These are phyloP conservation scores for Pomatorhinus ruficollis DNA, from an alignment of 2,113 vertebrate genomes.

Conservation along the genomic window DNA sequence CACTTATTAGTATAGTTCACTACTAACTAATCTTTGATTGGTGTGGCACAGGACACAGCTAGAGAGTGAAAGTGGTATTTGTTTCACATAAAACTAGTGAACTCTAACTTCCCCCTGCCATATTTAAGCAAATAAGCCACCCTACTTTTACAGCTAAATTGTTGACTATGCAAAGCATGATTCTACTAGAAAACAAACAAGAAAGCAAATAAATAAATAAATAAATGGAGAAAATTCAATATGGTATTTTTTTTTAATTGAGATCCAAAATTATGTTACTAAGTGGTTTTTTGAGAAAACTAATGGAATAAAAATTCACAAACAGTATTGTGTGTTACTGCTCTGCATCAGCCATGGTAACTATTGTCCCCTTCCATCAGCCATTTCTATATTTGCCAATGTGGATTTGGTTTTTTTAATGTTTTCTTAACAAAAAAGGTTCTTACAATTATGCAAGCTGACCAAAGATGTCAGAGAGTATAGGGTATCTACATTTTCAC, in stretches of 20 bases:
- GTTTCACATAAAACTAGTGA: background rate
- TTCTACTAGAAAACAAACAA: background rate
- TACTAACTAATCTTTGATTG: background rate
- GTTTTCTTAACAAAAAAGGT: background rate
- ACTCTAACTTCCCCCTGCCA: background rate
- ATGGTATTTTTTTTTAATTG: rapidly evolving
- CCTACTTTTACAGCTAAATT: background rate
- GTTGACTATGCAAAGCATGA: background rate
- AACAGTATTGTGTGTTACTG: background rate
- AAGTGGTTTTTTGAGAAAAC: background rate
- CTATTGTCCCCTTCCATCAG: background rate
- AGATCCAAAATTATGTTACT: background rate
- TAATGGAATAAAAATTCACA: background rate
- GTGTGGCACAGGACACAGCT: background rate
- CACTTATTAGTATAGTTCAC: background rate
- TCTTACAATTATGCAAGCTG: background rate
- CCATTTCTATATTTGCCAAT: background rate
- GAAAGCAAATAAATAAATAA: background rate
- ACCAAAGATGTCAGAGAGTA: background rate
- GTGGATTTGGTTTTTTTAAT: background rate
- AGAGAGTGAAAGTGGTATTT: background rate
- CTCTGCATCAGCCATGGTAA: background rate
- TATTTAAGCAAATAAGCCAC: background rate
- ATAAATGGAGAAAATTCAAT: background rate
- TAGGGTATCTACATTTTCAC: background rate